phyloP scores from a whole-genome alignment of 2,888 invertebrate species.

The Platycheirus albimanus region DNA sequence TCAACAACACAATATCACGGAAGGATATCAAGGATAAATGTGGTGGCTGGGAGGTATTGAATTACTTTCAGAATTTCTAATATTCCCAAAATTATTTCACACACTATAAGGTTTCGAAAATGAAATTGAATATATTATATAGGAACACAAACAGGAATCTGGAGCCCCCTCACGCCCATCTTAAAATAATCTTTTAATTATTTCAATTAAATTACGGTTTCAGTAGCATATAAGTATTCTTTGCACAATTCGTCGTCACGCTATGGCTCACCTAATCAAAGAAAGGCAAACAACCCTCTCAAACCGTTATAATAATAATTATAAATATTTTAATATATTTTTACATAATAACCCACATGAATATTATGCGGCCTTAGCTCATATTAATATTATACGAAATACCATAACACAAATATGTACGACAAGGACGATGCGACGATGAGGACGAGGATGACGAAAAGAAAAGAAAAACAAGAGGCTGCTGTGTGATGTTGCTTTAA shows the following conservation, averaged over 20 bases:
- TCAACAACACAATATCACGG: neutral
- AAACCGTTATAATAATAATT: slow-evolving; percentile 43
- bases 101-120: slow-evolving; percentile 39
- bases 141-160: no score
- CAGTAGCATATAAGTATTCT: slow-evolving; percentile 30
- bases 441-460: no score
- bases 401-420: slow-evolving; percentile 4
- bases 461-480: slow-evolving; percentile 8
- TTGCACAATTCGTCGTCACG: slow-evolving; percentile 55
- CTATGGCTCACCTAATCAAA: slow-evolving; percentile 59
- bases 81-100: slow-evolving; percentile 20
- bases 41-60: no score
- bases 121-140: slow-evolving; percentile 54
- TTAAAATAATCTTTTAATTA: slow-evolving; percentile 57
- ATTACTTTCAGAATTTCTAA: neutral
- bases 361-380: no score
- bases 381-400: slow-evolving; percentile 9
- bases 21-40: neutral
- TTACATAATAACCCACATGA: neutral
- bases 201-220: slow-evolving; percentile 48
- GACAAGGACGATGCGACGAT: no score
- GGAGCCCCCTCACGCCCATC: slow-evolving; percentile 26
- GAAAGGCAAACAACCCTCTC: slow-evolving; percentile 17
- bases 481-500: slow-evolving; percentile 17
- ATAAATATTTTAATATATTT: slow-evolving; percentile 50